phyloP scores from a whole-genome alignment of 2,888 invertebrate species.

The Elgonia sp. region DNA sequence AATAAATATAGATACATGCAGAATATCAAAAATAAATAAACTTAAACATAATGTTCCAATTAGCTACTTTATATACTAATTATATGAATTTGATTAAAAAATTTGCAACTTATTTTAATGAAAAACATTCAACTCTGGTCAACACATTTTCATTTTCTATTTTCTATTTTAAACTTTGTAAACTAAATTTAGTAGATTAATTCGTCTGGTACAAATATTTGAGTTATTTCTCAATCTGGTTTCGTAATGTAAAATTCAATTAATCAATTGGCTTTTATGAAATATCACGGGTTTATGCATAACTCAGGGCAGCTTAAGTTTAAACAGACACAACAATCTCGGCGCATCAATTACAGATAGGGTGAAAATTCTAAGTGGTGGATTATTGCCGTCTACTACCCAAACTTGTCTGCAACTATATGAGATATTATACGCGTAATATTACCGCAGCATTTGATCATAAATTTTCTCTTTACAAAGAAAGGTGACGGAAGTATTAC shows the following conservation, averaged over 20 bases:
- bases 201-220: neutral
- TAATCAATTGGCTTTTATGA: slow-evolving; percentile 5
- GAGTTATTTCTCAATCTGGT: neutral
- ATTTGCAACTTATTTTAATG: no score
- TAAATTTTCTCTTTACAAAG: slow-evolving; percentile 12
- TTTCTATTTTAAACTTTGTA: no score
- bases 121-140: no score
- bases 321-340: slow-evolving; percentile 1
- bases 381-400: slow-evolving; percentile 1
- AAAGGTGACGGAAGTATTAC: neutral
- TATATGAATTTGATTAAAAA: no score
- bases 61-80: no score
- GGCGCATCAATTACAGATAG: slow-evolving; percentile 21
- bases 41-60: no score
- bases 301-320: slow-evolving; percentile 4
- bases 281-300: slow-evolving; percentile 7
- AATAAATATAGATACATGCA: no score
- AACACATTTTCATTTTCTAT: no score
- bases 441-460: slow-evolving; percentile 14
- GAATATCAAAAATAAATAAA: no score
- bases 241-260: neutral
- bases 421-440: neutral
- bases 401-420: slow-evolving; percentile 12
- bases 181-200: neutral
- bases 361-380: slow-evolving; percentile 1